phyloP scores from a whole-genome alignment of 1,140 invertebrate genomes.

The Coelopa frigida region DNA sequence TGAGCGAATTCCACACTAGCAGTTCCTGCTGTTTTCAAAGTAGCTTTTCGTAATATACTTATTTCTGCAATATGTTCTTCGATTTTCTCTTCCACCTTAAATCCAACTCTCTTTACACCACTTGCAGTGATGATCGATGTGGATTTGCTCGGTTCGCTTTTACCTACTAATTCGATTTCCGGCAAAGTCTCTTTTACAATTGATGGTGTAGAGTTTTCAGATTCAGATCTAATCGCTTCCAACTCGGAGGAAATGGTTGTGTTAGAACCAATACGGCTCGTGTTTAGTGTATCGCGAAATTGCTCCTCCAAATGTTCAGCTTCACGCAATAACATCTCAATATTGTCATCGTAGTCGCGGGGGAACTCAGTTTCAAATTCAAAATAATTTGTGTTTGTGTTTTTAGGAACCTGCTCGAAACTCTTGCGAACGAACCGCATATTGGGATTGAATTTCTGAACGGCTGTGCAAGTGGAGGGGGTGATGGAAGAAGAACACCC shows the following conservation, averaged over 20 bases:
- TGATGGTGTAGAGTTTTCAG: too few relatives aligned
- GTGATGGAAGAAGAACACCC: background rate
- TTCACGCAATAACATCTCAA: constrained; percentile 43
- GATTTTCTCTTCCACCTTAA: constrained; percentile 38
- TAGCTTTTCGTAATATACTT: constrained; percentile 5
- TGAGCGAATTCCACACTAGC: background rate
- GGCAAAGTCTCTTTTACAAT: too few relatives aligned
- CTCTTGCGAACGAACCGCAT: constrained; percentile 40
- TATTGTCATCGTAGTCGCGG: constrained; percentile 43
- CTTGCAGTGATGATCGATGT: constrained; percentile 22
- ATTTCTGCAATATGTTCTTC: constrained; percentile 14
- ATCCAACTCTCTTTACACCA: constrained; percentile 38
- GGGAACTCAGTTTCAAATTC: constrained; percentile 44
- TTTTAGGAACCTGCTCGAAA: constrained; percentile 34
- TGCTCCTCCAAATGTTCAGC: constrained; percentile 43
- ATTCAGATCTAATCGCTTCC: too few relatives aligned
- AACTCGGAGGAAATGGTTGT: too few relatives aligned
- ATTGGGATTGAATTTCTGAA: constrained; percentile 21
- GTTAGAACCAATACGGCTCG: constrained; percentile 17
- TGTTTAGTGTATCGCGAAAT: constrained; percentile 38
- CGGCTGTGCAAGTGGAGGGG: constrained; percentile 8
- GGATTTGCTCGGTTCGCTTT: background rate
- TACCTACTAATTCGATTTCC: background rate
- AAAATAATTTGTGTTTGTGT: constrained; percentile 35
- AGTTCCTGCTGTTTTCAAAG: background rate